Evolutionary conservation across 2,888 invertebrate genomes (phyloP).

Genomic region (Epinotia bilunana): DNA sequence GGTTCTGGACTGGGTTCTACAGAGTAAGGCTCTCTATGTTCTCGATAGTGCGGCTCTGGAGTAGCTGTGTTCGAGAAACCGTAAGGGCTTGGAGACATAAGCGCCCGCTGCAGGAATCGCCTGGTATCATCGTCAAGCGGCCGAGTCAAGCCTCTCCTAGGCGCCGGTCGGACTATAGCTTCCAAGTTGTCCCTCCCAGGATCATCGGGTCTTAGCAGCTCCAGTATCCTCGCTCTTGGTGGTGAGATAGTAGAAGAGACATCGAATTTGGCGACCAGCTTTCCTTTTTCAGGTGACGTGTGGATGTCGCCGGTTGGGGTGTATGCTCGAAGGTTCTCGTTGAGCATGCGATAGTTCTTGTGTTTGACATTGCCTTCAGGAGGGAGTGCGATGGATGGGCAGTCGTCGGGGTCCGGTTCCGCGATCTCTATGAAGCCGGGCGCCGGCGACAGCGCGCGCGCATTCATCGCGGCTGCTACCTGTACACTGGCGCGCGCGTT

Average conservation of each 20-base stretch:
- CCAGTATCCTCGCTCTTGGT: slow-evolving; percentile 71
- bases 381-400: slow-evolving; percentile 61
- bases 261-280: slow-evolving; percentile 72
- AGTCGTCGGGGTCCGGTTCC: slow-evolving; percentile 66
- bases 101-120: slow-evolving; percentile 72
- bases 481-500: slow-evolving; percentile 60
- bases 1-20: slow-evolving; percentile 29
- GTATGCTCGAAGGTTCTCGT: slow-evolving; percentile 72
- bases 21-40: not conserved
- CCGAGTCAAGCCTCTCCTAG: slow-evolving; percentile 69
- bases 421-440: slow-evolving; percentile 65
- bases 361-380: slow-evolving; percentile 74
- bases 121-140: slow-evolving; percentile 76
- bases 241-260: slow-evolving; percentile 68
- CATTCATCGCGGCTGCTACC: slow-evolving; percentile 51
- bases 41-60: slow-evolving; percentile 55
- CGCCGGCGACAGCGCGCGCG: slow-evolving; percentile 48
- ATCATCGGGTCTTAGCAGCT: slow-evolving; percentile 73
- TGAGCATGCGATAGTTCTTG: slow-evolving; percentile 70
- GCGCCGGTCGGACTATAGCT: slow-evolving; percentile 74
- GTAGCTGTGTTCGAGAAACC: slow-evolving; percentile 56
- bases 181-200: slow-evolving; percentile 74
- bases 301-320: slow-evolving; percentile 72
- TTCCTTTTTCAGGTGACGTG: slow-evolving; percentile 69
- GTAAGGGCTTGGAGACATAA: slow-evolving; percentile 68